Evolutionary conservation across 1,140 invertebrate genomes (phyloP).

Genomic region (Drosophila nebulosa): DNA sequence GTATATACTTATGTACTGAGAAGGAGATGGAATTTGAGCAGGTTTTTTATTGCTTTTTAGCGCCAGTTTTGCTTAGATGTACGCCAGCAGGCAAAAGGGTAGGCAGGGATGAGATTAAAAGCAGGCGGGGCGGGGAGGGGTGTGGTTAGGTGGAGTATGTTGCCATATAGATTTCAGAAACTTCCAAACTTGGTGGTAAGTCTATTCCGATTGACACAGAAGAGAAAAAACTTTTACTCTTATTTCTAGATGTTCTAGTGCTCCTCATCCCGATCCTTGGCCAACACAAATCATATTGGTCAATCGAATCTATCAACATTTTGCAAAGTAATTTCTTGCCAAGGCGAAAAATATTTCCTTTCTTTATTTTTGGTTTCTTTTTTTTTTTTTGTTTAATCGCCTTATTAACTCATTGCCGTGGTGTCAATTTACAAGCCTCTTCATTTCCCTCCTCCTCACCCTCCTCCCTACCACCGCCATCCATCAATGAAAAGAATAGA

Average conservation of each 20-base stretch:
- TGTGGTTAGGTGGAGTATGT: too few species aligned
- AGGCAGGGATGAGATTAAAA: neutral
- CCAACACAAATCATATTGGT: too few species aligned
- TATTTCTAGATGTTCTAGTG: too few species aligned
- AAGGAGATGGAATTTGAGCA: slow-evolving; percentile 8
- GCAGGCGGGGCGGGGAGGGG: too few species aligned
- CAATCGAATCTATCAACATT: too few species aligned
- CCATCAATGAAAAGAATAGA: slow-evolving; percentile 31
- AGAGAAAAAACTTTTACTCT: too few species aligned
- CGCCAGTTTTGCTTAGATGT: neutral
- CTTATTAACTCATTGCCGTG: slow-evolving; percentile 75
- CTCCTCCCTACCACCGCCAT: neutral
- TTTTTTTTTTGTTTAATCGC: slow-evolving; percentile 46
- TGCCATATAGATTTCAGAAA: too few species aligned
- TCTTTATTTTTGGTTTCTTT: too few species aligned
- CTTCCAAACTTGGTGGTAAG: too few species aligned
- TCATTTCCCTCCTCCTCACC: neutral
- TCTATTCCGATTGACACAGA: too few species aligned
- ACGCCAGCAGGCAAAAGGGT: neutral
- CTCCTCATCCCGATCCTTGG: too few species aligned
- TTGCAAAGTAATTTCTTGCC: neutral
- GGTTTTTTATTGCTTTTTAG: slow-evolving; percentile 23
- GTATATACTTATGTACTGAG: neutral
- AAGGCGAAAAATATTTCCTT: neutral
- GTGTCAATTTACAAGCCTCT: slow-evolving; percentile 73